phyloP scores from a whole-genome alignment of 2,113 vertebrate genomes.

The Ptilorrhoa leucosticta region DNA sequence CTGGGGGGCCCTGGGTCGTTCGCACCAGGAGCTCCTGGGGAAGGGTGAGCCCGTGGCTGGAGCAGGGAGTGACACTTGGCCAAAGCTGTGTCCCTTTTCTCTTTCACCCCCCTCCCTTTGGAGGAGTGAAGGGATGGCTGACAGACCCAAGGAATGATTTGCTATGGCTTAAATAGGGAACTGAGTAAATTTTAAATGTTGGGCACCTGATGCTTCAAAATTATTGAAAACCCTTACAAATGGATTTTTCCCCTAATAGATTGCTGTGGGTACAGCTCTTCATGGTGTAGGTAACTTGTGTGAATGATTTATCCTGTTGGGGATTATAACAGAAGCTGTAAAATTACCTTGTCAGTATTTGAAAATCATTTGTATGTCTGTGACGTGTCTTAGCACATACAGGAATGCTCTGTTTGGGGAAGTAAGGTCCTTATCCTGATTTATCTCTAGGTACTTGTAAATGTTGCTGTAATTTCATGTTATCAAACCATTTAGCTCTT shows the following conservation, averaged over 20 bases:
- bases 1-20: accelerated
- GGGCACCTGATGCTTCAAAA: background rate
- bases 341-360: slow-evolving; percentile 7
- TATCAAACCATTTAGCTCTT: slow-evolving; percentile 48
- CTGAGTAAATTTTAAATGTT: background rate
- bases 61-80: background rate
- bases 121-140: background rate
- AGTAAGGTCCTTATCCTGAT: slow-evolving; percentile 40
- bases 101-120: background rate
- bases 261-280: background rate
- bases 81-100: background rate
- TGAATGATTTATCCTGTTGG: background rate
- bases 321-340: background rate
- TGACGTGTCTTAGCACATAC: slow-evolving; percentile 1
- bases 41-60: background rate
- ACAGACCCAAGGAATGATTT: background rate
- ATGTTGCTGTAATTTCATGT: slow-evolving; percentile 46
- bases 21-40: background rate
- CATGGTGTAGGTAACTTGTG: background rate
- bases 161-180: background rate
- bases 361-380: slow-evolving; percentile 6
- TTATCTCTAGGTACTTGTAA: slow-evolving; percentile 34
- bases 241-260: background rate
- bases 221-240: background rate
- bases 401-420: slow-evolving; percentile 50